These are phyloP conservation scores for Malurus melanocephalus DNA, from an alignment of 2,113 vertebrate species.

Conservation along the genomic window DNA sequence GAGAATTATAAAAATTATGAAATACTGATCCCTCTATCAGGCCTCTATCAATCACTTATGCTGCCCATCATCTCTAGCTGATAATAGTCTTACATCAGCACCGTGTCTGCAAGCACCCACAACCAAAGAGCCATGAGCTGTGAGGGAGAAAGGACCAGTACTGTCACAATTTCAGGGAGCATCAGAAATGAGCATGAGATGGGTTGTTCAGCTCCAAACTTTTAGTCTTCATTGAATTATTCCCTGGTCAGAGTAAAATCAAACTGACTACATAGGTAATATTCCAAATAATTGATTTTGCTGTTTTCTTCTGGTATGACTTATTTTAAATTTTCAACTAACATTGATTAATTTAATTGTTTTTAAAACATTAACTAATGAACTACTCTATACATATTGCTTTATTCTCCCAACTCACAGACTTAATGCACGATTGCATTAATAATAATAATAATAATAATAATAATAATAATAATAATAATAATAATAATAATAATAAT, in stretches of 20 bases:
- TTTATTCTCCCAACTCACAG: not conserved
- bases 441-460: not conserved
- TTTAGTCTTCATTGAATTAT: not conserved
- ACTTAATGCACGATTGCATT: not conserved
- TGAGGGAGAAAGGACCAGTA: not conserved
- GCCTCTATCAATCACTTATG: not conserved
- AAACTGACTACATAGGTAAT: not conserved
- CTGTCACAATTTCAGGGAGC: not conserved
- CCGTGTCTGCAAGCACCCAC: not conserved
- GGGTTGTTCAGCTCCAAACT: not conserved
- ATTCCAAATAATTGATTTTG: not conserved
- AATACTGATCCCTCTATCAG: rapidly evolving
- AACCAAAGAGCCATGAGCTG: not conserved
- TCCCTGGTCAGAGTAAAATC: not conserved
- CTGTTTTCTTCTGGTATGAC: not conserved
- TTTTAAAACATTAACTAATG: not conserved
- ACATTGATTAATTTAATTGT: not conserved
- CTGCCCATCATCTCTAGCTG: not conserved
- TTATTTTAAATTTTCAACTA: not conserved
- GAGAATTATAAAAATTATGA: not conserved
- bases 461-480: too few species aligned
- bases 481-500: not conserved
- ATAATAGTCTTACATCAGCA: not conserved
- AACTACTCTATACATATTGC: not conserved
- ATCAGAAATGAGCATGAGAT: not conserved